Base-by-base conservation (phyloP, 1,140 invertebrate species). In the Saxidomus purpurata region DNA sequence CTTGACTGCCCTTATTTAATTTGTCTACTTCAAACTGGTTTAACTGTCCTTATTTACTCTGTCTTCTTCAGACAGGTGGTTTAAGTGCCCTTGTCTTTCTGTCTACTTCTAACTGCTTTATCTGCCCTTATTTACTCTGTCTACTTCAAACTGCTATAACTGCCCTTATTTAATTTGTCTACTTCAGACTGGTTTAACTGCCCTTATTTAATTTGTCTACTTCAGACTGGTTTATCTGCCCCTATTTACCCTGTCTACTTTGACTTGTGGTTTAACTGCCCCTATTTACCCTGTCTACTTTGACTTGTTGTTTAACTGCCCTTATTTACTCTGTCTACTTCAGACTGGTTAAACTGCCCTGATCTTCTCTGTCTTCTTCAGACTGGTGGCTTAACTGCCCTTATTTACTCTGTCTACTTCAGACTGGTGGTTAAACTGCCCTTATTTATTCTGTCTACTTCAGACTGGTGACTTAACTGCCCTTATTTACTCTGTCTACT, bases 381-480 rank as follows among this genome's bases (percentile, higher is more conserved):
- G 28, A 74, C 47, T 52, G 34, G n/a, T n/a, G n/a, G 28, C 59
- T 13, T 34, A 19, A 76, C n/a, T 59, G 52, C n/a, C 74, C 11
- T 83, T 38, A 55, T 40, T 13, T 38, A 38, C 22, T 36, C 36
- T 52, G 25, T 77, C 52, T 43, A 49, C 36, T 88, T 19, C 69
- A 90, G 85, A 94, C 89, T 71, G 94, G 94, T 13, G n/a, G n/a
- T 92, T 92, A 90, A 94, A 93, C 61, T n/a, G 93, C n/a, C n/a
- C 93, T 61, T n/a, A n/a, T 6, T 61, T 28, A 61, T n/a, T 11
- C 8, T 61, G 40, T 80, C 61, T 69, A 49, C 38, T 90, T 22
- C 71, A 91, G 89, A 94, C 90, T 79, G 94, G 94, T 17, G n/a
- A n/a, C n/a, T 92, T 92, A 90, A 94, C 94, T 77, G 94, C 94